Percentiles rank a stretch among this genome's conserved stretches.
phyloP scores from a whole-genome alignment of 2,888 invertebrate species.

The Nomada flava region DNA sequence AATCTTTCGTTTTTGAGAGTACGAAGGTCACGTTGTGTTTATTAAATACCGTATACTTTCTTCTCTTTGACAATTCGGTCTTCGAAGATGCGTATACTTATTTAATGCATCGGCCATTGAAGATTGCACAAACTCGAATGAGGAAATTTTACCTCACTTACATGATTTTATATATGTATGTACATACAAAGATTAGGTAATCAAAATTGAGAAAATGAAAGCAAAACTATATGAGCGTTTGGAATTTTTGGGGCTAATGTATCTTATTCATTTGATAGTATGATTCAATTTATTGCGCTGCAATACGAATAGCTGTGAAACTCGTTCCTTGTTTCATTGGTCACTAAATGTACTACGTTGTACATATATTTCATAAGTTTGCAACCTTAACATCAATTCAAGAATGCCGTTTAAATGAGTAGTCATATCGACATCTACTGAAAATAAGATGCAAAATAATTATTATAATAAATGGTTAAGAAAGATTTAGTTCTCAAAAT shows the following conservation, averaged over 20 bases:
- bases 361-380: constrained; percentile 59
- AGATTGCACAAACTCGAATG: constrained; percentile 53
- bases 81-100: constrained; percentile 51
- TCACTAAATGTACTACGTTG: constrained; percentile 55
- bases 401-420: constrained; percentile 56
- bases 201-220: constrained; percentile 69
- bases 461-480: constrained; percentile 68
- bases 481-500: constrained; percentile 62
- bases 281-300: constrained; percentile 32
- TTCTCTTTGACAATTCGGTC: constrained; percentile 40
- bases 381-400: constrained; percentile 35
- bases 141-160: constrained; percentile 47
- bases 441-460: constrained; percentile 65
- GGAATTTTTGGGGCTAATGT: constrained; percentile 56
- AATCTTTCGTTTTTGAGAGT: constrained; percentile 19
- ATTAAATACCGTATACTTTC: constrained; percentile 18
- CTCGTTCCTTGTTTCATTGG: constrained; percentile 41
- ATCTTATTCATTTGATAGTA: constrained; percentile 57
- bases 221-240: constrained; percentile 54
- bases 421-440: constrained; percentile 68
- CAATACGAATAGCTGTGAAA: constrained; percentile 40
- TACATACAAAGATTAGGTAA: constrained; percentile 70
- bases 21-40: constrained; percentile 27
- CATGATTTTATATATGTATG: constrained; percentile 64
- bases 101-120: constrained; percentile 63